Conservation (phyloP, 2,797 vertebrate species). For the Rachycentron canadum region DNA sequence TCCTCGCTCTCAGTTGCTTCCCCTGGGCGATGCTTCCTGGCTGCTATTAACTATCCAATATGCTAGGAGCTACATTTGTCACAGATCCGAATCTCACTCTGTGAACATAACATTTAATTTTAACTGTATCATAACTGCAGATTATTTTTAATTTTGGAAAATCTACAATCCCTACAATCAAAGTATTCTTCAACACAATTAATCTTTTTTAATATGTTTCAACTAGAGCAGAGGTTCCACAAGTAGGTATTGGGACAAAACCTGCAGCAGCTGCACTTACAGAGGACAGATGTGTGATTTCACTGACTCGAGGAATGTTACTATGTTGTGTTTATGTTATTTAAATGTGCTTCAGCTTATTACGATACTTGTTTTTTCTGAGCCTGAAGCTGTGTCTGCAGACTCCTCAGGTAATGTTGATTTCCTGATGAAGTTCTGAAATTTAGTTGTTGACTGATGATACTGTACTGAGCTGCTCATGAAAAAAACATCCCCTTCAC, state of each 20-base stretch:
- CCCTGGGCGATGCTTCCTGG: slow-evolving; percentile 36
- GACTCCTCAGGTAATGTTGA: neutral
- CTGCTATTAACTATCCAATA: slow-evolving; percentile 42
- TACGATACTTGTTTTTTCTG: neutral
- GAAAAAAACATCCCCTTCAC: neutral
- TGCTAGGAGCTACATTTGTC: slow-evolving; percentile 27
- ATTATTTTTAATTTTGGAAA: neutral
- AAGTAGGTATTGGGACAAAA: neutral
- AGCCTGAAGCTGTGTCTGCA: slow-evolving; percentile 9
- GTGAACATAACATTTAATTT: neutral
- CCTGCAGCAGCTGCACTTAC: slow-evolving; percentile 8
- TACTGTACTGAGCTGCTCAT: neutral
- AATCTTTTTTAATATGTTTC: neutral
- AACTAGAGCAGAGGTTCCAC: neutral
- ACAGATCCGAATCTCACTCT: slow-evolving; percentile 18
- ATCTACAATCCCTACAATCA: neutral
- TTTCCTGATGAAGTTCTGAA: neutral
- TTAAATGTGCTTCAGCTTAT: slow-evolving; percentile 22
- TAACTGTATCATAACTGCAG: neutral
- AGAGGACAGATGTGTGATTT: neutral
- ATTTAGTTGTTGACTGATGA: neutral
- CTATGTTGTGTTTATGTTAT: neutral
- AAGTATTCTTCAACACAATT: neutral
- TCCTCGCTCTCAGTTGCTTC: slow-evolving; percentile 46
- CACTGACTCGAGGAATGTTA: slow-evolving; percentile 8